Conservation (phyloP, 2,797 vertebrate species). For the Botia kubotai region DNA sequence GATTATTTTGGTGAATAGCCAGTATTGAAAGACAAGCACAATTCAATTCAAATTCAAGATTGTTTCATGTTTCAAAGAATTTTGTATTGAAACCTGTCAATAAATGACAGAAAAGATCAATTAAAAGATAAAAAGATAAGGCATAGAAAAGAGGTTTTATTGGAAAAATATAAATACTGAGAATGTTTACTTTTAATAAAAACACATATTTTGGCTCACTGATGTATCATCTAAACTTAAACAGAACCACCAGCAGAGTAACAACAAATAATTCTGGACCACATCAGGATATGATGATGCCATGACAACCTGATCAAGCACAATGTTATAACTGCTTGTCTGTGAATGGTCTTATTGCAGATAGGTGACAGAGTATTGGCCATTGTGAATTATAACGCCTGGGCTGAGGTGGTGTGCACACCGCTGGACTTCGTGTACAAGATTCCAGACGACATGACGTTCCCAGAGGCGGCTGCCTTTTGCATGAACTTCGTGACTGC, state of each 20-base stretch:
- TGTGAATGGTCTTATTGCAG: constrained; percentile 71
- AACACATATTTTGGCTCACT: too few relatives aligned
- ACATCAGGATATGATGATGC: neutral
- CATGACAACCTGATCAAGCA: neutral
- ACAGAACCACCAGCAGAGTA: neutral
- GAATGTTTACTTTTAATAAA: too few relatives aligned
- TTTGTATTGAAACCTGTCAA: too few relatives aligned
- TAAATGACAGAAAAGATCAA: too few relatives aligned
- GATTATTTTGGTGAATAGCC: too few relatives aligned
- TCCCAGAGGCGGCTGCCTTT: constrained; percentile 93
- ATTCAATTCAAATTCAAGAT: too few relatives aligned
- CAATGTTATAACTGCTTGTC: neutral
- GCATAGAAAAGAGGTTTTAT: too few relatives aligned
- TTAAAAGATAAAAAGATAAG: too few relatives aligned
- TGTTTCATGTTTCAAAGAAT: too few relatives aligned
- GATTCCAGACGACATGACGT: constrained; percentile 96
- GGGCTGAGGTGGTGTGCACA: constrained; percentile 97
- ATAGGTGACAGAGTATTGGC: constrained; percentile 98
- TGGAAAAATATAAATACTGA: too few relatives aligned
- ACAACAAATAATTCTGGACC: neutral
- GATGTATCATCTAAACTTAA: too few relatives aligned
- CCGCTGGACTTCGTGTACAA: constrained; percentile 93
- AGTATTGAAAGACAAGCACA: too few relatives aligned
- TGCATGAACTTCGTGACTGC: constrained; percentile 97
- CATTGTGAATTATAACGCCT: constrained; percentile 95